These are phyloP conservation scores for Lontra canadensis DNA, from an alignment of 2,113 vertebrate genomes.

Conservation along the genomic window DNA sequence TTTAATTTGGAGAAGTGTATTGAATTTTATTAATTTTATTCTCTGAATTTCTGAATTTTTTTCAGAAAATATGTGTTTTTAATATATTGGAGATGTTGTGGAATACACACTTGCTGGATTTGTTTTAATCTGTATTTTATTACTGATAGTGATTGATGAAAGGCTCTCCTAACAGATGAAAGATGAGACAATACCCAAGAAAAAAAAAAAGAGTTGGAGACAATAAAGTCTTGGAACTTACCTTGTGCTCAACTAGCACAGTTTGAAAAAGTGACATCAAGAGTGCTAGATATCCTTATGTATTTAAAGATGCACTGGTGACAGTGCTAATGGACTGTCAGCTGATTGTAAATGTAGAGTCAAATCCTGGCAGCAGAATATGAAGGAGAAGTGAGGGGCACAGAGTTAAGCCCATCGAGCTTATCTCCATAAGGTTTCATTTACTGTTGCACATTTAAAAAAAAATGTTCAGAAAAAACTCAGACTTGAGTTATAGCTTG, in stretches of 20 bases:
- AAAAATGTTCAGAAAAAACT: background rate
- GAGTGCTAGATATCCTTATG: background rate
- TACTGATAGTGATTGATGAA: background rate
- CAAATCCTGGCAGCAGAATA: background rate
- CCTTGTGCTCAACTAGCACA: background rate
- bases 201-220: background rate
- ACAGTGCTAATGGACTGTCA: conserved; percentile 43
- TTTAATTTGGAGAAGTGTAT: background rate
- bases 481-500: background rate
- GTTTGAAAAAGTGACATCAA: background rate
- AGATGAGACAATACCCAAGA: background rate
- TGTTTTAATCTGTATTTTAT: background rate
- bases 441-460: background rate
- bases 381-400: background rate
- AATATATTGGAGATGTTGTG: background rate
- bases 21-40: background rate
- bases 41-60: conserved; percentile 5
- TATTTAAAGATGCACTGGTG: background rate
- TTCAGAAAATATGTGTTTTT: background rate
- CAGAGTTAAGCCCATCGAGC: background rate
- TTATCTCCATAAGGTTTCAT: background rate
- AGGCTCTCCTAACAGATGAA: background rate
- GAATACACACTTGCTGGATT: background rate
- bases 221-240: background rate
- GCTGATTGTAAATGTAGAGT: background rate